Percentiles rank a stretch among this genome's conserved stretches.
These are phyloP conservation scores for Trachurus trachurus DNA, from an alignment of 2,797 vertebrate species.

Conservation along the genomic window DNA sequence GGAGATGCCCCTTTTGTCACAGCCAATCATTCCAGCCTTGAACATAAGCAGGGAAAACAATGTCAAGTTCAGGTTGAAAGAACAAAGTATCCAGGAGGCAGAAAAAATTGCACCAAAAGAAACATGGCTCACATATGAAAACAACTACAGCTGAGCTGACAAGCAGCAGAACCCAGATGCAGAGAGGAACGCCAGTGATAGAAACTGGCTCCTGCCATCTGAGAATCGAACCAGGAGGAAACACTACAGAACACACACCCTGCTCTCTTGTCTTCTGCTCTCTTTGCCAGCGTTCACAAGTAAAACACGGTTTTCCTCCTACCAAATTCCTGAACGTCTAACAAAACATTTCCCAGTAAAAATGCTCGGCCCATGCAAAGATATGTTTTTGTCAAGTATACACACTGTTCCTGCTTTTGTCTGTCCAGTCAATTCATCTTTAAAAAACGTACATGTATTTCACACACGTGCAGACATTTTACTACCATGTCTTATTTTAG, in stretches of 20 bases:
- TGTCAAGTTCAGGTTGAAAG: slow-evolving; percentile 82
- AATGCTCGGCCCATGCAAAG: slow-evolving; percentile 56
- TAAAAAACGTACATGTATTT: slow-evolving; percentile 59
- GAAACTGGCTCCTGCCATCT: slow-evolving; percentile 79
- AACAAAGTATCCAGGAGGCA: slow-evolving; percentile 78
- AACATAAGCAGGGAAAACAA: slow-evolving; percentile 80
- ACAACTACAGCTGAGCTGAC: slow-evolving; percentile 73
- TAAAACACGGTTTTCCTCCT: slow-evolving; percentile 64
- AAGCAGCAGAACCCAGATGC: slow-evolving; percentile 75
- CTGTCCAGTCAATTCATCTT: slow-evolving; percentile 52
- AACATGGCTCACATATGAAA: slow-evolving; percentile 78
- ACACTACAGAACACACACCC: slow-evolving; percentile 64
- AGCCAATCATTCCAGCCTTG: slow-evolving; percentile 80
- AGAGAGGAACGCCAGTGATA: slow-evolving; percentile 64
- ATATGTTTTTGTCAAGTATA: slow-evolving; percentile 66
- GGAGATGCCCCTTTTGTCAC: slow-evolving; percentile 82
- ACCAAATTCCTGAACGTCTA: slow-evolving; percentile 58
- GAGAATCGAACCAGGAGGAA: slow-evolving; percentile 74
- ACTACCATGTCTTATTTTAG: slow-evolving; percentile 54
- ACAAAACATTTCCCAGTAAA: slow-evolving; percentile 55
- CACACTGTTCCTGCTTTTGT: slow-evolving; percentile 59
- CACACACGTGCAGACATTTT: slow-evolving; percentile 53
- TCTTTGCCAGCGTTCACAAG: slow-evolving; percentile 63
- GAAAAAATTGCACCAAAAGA: slow-evolving; percentile 77
- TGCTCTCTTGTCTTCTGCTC: slow-evolving; percentile 65